Base-by-base conservation (phyloP, 2,797 vertebrate genomes). In the Semaprochilodus insignis region DNA sequence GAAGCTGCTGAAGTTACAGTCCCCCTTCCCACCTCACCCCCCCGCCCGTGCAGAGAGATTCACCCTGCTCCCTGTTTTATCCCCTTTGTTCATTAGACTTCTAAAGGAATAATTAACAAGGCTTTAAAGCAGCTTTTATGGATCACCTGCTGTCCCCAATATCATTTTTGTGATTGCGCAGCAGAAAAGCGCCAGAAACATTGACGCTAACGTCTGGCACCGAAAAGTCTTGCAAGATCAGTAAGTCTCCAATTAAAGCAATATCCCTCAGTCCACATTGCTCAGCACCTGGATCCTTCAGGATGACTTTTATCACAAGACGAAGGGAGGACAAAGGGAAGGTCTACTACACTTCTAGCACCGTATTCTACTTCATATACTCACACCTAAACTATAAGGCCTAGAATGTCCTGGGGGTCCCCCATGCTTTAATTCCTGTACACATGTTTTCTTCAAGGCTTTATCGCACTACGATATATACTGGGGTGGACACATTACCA, bases 111-210 rank as follows among this genome's bases (percentile, higher is more conserved):
- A 94, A 95, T 96, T 95, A 95, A 95, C 93, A 94, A 94, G 94
- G 94, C 92, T 94, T 95, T 95, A 96, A 95, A 95, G 92, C 91
- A 91, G 91, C 90, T 93, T 95, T 95, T 95, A 95, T 95, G 94
- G 94, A 95, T 95, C 94, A 95, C 94, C 95, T 95, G 94, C 94
- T 95, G 94, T 96, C 94, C 92, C 90, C 91, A 91, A 94, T 95
- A 95, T 95, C 87, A 94, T 94, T 95, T 95, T 95, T 95, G 92
- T 94, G 93, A 94, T 94, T 93, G 94, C 93, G 31, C 95, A 94
- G 94, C 94, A 95, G 92, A 95, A 95, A 93, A 90, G 90, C 74
- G 86, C 83, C 81, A 92, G 93, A 90, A 85, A 91, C 94, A 93
- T 94, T 85, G 93, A 94, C 88, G 92, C 92, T 92, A 93, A 93